phyloP scores from a whole-genome alignment of 2,888 invertebrate species.

The Dugesia japonica region DNA sequence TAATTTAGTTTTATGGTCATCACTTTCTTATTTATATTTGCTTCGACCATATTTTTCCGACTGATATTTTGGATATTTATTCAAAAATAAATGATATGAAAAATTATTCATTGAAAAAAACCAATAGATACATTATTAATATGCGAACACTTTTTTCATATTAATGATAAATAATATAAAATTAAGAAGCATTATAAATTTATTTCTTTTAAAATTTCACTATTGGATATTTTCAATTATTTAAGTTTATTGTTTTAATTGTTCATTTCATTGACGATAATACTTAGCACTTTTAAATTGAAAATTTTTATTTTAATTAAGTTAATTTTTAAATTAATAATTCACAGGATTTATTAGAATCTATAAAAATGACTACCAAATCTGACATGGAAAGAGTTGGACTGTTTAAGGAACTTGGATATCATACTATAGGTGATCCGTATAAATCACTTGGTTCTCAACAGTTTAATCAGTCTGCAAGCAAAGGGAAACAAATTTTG shows the following conservation, averaged over 20 bases:
- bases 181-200: no score
- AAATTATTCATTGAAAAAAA: no score
- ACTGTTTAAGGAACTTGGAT: slow-evolving; percentile 47
- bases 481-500: slow-evolving; percentile 46
- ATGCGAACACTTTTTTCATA: no score
- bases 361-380: slow-evolving; percentile 37
- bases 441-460: slow-evolving; percentile 40
- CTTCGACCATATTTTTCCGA: slow-evolving; percentile 42
- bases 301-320: not conserved
- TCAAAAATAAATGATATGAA: no score
- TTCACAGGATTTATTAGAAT: no score
- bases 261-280: no score
- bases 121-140: no score
- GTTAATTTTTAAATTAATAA: slow-evolving; percentile 14
- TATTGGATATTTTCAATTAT: no score
- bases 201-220: no score
- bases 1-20: slow-evolving; percentile 39
- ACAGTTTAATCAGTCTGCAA: slow-evolving; percentile 43
- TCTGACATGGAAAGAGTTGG: slow-evolving; percentile 48
- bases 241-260: no score
- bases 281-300: no score
- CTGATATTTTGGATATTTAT: slow-evolving; percentile 41
- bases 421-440: slow-evolving; percentile 44
- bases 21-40: slow-evolving; percentile 38
- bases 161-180: no score